Evolutionary conservation across 2,113 vertebrate species (phyloP).

Genomic region (Hippolais icterina): DNA sequence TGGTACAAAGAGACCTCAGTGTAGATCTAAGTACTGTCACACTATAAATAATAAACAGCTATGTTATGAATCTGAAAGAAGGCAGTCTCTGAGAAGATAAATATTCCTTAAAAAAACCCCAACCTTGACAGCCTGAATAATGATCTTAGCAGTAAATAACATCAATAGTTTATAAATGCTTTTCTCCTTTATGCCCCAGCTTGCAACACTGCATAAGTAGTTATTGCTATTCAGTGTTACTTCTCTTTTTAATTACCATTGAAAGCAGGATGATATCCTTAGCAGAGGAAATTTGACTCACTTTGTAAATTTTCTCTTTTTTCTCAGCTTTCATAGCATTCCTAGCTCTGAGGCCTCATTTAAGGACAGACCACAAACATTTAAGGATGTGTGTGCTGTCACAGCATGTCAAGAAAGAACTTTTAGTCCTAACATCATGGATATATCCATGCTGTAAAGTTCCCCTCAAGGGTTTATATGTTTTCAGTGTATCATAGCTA

Average conservation of each 20-base stretch:
- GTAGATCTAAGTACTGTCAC: background rate
- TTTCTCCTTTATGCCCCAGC: background rate
- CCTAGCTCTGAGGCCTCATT: background rate
- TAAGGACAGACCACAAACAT: background rate
- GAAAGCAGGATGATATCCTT: background rate
- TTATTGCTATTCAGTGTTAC: background rate
- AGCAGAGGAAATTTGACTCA: background rate
- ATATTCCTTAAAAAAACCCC: background rate
- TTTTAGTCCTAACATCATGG: background rate
- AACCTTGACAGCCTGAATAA: slow-evolving; percentile 7
- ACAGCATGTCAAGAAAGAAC: background rate
- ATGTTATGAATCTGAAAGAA: background rate
- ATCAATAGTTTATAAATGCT: slow-evolving; percentile 43
- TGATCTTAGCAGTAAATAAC: slow-evolving; percentile 26
- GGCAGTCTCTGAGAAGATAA: background rate
- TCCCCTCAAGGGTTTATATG: background rate
- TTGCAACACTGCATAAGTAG: background rate
- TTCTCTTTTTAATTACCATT: background rate
- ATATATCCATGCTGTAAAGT: background rate
- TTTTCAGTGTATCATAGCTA: background rate
- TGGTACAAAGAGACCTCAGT: background rate
- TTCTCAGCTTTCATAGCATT: background rate
- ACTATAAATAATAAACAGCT: slow-evolving; percentile 32
- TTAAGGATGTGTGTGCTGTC: background rate
- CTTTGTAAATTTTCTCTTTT: background rate